Conservation (phyloP, 2,113 vertebrate species). For the Rhadina sibilatrix region DNA sequence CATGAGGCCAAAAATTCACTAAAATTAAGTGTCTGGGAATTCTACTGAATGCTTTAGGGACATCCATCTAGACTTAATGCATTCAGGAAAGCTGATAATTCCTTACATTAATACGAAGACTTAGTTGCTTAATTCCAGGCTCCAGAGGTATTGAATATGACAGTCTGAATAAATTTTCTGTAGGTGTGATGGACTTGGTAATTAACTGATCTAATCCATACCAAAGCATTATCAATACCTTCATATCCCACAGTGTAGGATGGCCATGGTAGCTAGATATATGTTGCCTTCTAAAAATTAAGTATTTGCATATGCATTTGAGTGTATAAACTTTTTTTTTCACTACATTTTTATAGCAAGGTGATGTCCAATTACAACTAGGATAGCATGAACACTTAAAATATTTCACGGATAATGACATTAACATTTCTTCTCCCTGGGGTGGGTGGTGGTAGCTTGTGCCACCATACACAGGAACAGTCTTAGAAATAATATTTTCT, state of each 20-base stretch:
- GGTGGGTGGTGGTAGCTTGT: not conserved
- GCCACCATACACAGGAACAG: not conserved
- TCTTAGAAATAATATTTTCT: not conserved
- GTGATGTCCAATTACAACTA: not conserved
- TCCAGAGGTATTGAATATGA: not conserved
- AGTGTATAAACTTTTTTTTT: not conserved
- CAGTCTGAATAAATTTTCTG: not conserved
- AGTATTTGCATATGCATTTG: not conserved
- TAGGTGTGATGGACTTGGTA: not conserved
- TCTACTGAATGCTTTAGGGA: not conserved
- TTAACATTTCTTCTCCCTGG: not conserved
- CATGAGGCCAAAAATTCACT: not conserved
- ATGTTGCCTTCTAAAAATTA: not conserved
- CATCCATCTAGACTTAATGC: not conserved
- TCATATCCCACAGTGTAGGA: not conserved
- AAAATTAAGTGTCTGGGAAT: not conserved
- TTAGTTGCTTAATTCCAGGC: constrained; percentile 13
- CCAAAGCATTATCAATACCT: not conserved
- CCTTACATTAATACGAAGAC: constrained; percentile 5
- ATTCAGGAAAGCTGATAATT: constrained; percentile 31
- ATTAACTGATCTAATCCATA: constrained; percentile 30
- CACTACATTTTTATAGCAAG: not conserved
- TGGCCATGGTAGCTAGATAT: not conserved
- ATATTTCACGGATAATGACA: not conserved
- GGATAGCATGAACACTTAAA: not conserved